These are phyloP conservation scores for Tinamus major DNA, from an alignment of 2,797 vertebrate species.

Conservation along the genomic window DNA sequence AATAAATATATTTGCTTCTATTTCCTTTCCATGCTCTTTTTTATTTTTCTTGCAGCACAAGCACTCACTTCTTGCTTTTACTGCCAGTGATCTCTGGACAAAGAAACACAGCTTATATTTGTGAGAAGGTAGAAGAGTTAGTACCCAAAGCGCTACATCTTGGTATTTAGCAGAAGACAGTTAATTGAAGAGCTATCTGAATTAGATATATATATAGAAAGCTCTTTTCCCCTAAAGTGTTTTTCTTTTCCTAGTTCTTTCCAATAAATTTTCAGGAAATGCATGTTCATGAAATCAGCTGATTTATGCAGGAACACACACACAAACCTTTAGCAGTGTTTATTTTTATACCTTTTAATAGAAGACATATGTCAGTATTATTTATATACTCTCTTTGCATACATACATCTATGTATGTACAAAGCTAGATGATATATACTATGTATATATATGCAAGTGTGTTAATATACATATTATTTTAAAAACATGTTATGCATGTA, in stretches of 20 bases:
- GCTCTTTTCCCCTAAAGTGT: not conserved
- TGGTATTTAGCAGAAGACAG: not conserved
- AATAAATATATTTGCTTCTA: not conserved
- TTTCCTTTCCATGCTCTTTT: not conserved
- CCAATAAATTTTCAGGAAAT: not conserved
- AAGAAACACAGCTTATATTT: not conserved
- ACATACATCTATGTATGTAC: not conserved
- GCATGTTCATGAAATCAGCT: not conserved
- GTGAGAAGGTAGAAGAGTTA: not conserved
- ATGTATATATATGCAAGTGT: not conserved
- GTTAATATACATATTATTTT: not conserved
- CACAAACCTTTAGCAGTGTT: not conserved
- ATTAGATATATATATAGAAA: not conserved
- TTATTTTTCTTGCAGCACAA: no score
- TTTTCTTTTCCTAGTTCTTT: not conserved
- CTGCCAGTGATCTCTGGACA: not conserved
- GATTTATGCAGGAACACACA: not conserved
- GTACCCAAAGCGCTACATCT: not conserved
- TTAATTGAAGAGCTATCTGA: not conserved
- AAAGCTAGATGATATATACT: not conserved
- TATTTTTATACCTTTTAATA: not conserved
- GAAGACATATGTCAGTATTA: not conserved
- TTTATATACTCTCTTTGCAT: not conserved
- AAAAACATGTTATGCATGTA: not conserved
- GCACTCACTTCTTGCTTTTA: not conserved